Evolutionary conservation across 2,797 vertebrate genomes (phyloP).

Genomic region (Netta rufina): DNA sequence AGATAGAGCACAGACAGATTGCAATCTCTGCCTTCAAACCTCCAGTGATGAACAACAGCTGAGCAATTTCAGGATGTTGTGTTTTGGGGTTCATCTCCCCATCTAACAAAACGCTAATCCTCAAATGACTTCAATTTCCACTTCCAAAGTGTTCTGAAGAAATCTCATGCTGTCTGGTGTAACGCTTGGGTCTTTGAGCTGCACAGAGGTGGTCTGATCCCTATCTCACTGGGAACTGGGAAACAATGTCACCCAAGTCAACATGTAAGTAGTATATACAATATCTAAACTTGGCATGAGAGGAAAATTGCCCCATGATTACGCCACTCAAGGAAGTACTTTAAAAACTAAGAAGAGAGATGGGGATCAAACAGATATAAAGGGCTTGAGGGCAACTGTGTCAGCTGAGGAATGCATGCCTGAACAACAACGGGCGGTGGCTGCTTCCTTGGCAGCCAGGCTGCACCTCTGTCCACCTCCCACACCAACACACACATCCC

Average conservation of each 20-base stretch:
- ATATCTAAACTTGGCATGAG: conserved; percentile 56
- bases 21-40: conserved; percentile 54
- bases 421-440: conserved; percentile 13
- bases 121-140: conserved; percentile 71
- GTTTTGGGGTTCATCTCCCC: conserved; percentile 62
- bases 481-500: rapidly evolving
- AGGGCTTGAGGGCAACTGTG: conserved; percentile 44
- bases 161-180: conserved; percentile 40
- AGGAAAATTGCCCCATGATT: conserved; percentile 65
- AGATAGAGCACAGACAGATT: conserved; percentile 26
- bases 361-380: conserved; percentile 59
- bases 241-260: conserved; percentile 68
- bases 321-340: conserved; percentile 68
- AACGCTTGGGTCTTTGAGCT: conserved; percentile 42
- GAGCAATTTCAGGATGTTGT: conserved; percentile 56
- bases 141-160: conserved; percentile 52
- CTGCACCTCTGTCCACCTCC: not conserved
- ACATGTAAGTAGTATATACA: conserved; percentile 43
- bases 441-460: not conserved
- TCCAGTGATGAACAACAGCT: conserved; percentile 27
- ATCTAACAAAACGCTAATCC: conserved; percentile 61
- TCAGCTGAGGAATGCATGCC: conserved; percentile 60
- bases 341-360: conserved; percentile 50
- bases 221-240: conserved; percentile 56
- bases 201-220: conserved; percentile 60